phyloP scores from a whole-genome alignment of 53 echinoderm and acorn worm genomes.

The Arbacia lixula region DNA sequence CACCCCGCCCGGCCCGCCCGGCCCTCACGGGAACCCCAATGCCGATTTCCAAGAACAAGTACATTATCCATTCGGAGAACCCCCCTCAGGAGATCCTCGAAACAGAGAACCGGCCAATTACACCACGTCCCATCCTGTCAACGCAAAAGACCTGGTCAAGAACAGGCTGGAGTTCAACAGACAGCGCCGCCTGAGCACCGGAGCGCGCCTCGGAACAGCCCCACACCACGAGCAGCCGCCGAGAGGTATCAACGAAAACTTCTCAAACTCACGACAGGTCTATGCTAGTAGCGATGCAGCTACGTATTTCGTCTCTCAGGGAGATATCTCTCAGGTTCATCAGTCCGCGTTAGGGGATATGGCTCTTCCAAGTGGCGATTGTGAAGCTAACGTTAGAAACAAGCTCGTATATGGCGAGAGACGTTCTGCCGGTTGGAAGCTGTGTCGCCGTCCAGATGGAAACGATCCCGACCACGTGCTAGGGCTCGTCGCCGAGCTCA shows the following conservation, averaged over 20 bases:
- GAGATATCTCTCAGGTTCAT: neutral
- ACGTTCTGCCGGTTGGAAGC: no score
- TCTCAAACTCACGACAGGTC: neutral
- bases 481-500: slow-evolving; percentile 9
- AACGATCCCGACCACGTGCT: no score
- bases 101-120: neutral
- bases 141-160: neutral
- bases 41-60: no score
- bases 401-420: no score
- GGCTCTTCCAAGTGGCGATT: neutral
- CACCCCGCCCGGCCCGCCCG: neutral
- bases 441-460: no score
- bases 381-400: no score
- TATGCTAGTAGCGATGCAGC: neutral
- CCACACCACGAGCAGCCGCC: neutral
- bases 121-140: neutral
- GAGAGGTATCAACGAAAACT: slow-evolving; percentile 25
- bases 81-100: no score
- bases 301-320: neutral
- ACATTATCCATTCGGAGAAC: no score
- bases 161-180: neutral
- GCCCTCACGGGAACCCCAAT: no score
- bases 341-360: neutral
- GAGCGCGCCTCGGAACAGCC: slow-evolving; percentile 13
- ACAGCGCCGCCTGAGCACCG: slow-evolving; percentile 22